Evolutionary conservation across 64 coral and sea anemone species (phyloP), one percentile per base, ranked within the genome.

Genomic region (Stichodactyla mertensii): DNA sequence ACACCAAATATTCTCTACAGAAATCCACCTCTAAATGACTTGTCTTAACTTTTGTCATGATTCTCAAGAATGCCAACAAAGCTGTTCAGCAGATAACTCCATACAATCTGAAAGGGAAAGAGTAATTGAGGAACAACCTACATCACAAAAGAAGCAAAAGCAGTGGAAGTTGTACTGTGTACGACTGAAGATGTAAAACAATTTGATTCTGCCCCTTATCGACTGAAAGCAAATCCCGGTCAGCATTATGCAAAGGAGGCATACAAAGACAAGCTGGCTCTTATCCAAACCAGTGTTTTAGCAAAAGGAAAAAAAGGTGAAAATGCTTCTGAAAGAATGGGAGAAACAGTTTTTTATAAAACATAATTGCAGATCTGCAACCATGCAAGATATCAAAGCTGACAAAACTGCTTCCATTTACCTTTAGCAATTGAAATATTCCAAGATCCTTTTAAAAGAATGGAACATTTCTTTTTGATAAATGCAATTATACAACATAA

Each of bases 81-180:
- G 28, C 28, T 31, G 28, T 31, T 31, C 28, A 31, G 1, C 28
- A 31, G 28, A 61, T 61, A 61, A 61, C 59, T 61, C 59, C 59
- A 12, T 61, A 61, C 59, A 13, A 61, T 61, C 59, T 61, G 59
- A 61, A 61, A 61, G 59, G 8, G 59, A 61, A 61, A 61, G 59
- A 12, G 8, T 12, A 12, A 61, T 2, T 61, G 59, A 61, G 77
- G 11, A 14, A 79, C 52, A 79, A 51, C 77, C 77, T 79, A 53
- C 16, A 54, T 28, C 52, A 14, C 9, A n/a, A 83, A 77, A 55
- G 0, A 31, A 31, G 74, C 3, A 56, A 60, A 88, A 62, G 86
- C 86, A 31, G 54, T 88, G 10, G 45, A 83, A n/a, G 81, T 83
- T 23, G 81, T 83, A 23, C 81, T 83, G 4, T 69, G 86, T 12